Percentiles rank a stretch among this genome's conserved stretches.
These are phyloP conservation scores for Probaryconus sp. DNA, from an alignment of 1,140 invertebrate genomes.

Conservation along the genomic window DNA sequence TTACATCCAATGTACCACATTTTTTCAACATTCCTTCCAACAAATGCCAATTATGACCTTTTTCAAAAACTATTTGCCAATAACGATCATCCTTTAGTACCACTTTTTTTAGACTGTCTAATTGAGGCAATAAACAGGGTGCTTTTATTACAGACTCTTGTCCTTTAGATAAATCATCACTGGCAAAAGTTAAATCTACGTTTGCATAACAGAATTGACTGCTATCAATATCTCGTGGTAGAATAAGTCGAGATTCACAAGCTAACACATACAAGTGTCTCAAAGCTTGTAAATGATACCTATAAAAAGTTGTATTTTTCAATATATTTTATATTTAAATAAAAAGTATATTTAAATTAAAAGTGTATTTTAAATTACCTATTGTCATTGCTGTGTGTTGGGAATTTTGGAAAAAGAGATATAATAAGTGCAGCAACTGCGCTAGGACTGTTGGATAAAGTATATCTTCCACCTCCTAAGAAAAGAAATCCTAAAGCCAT, in stretches of 20 bases:
- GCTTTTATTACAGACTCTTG: slow-evolving; percentile 82
- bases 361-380: slow-evolving; percentile 78
- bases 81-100: slow-evolving; percentile 90
- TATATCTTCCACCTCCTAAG: slow-evolving; percentile 94
- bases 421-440: slow-evolving; percentile 93
- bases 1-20: slow-evolving; percentile 88
- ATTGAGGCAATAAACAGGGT: slow-evolving; percentile 91
- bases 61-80: slow-evolving; percentile 91
- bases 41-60: slow-evolving; percentile 89
- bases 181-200: slow-evolving; percentile 80
- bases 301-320: too few species aligned
- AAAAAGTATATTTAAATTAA: background rate
- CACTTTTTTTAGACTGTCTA: slow-evolving; percentile 86
- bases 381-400: slow-evolving; percentile 97
- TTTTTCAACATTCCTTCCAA: slow-evolving; percentile 85
- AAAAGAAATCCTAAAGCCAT: slow-evolving; percentile 96
- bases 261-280: slow-evolving; percentile 97
- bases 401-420: slow-evolving; percentile 97
- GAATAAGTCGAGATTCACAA: slow-evolving; percentile 90
- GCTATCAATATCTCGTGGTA: slow-evolving; percentile 91
- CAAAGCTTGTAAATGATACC: slow-evolving; percentile 96
- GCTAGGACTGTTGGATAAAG: slow-evolving; percentile 89
- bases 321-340: too few species aligned
- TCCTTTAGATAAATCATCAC: slow-evolving; percentile 79
- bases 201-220: slow-evolving; percentile 88